A percentile compares a stretch with the other conserved stretches of the same genome.
Conservation (phyloP, 2,797 vertebrate species). For the Labeo calbasu region DNA sequence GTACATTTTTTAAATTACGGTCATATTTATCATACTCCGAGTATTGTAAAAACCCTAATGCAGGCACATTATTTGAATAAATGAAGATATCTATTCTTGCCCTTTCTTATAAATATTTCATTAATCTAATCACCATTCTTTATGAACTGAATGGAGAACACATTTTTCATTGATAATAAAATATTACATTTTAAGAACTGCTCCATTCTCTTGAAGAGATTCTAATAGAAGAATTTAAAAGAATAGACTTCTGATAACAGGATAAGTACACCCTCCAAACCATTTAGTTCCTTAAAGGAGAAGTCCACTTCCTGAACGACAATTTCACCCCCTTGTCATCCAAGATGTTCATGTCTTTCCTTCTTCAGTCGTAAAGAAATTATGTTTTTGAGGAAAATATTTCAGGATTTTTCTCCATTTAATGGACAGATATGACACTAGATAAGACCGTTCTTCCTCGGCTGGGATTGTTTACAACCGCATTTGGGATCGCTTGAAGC, state of each 20-base stretch:
- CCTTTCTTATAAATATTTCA: constrained; percentile 61
- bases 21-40: constrained; percentile 51
- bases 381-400: too few relatives aligned
- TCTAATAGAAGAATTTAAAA: neutral
- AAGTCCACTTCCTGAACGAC: too few relatives aligned
- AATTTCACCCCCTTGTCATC: too few relatives aligned
- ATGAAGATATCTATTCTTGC: constrained; percentile 65
- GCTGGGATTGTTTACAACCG: too few relatives aligned
- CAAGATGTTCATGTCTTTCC: too few relatives aligned
- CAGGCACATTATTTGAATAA: constrained; percentile 62
- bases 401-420: too few relatives aligned
- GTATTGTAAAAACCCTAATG: constrained; percentile 56
- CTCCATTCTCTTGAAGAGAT: constrained; percentile 19
- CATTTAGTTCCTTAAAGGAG: neutral
- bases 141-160: constrained; percentile 64
- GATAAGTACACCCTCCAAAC: neutral
- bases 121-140: constrained; percentile 59
- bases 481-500: too few relatives aligned
- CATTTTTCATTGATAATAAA: constrained; percentile 63
- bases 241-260: neutral
- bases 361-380: too few relatives aligned
- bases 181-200: constrained; percentile 53
- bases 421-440: too few relatives aligned
- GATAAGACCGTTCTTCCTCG: too few relatives aligned
- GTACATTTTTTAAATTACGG: constrained; percentile 49